Evolutionary conservation across 2,888 invertebrate genomes (phyloP).

Genomic region (Amphipoea oculea): DNA sequence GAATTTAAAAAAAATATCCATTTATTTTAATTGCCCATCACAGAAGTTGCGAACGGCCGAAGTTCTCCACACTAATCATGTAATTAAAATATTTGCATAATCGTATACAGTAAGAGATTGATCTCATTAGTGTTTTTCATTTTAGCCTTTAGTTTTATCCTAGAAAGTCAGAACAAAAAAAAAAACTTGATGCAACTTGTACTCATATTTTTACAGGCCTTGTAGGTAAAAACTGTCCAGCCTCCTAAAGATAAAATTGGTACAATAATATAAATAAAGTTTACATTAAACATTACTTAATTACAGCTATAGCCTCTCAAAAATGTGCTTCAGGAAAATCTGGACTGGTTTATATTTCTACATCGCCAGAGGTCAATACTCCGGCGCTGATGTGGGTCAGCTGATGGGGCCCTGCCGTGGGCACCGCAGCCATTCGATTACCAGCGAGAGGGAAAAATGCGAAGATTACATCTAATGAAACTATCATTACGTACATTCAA

Average conservation of each 20-base stretch:
- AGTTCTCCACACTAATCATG: background rate
- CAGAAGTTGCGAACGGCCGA: conserved; percentile 11
- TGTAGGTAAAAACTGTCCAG: background rate
- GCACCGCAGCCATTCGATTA: conserved; percentile 57
- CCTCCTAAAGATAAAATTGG: conserved; percentile 1
- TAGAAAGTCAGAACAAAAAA: background rate
- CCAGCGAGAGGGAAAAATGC: conserved; percentile 61
- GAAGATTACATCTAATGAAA: conserved; percentile 37
- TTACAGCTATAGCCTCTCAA: conserved; percentile 51
- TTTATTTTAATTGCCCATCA: conserved; percentile 2
- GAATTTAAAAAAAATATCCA: background rate
- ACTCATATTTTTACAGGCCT: background rate
- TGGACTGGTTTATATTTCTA: conserved; percentile 79
- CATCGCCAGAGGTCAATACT: conserved; percentile 81
- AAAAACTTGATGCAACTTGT: background rate
- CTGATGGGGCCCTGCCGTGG: conserved; percentile 71
- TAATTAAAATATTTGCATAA: conserved; percentile 37
- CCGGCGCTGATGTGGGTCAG: conserved; percentile 80
- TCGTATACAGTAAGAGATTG: background rate
- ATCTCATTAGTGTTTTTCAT: conserved; percentile 11
- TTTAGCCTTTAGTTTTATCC: background rate
- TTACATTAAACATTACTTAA: conserved; percentile 12
- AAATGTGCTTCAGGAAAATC: conserved; percentile 73
- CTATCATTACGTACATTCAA: conserved; percentile 39
- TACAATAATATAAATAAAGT: background rate